A percentile compares a stretch with the other conserved stretches of the same genome.
Conservation (phyloP, 1,140 invertebrate species). For the Amyelois transitella region DNA sequence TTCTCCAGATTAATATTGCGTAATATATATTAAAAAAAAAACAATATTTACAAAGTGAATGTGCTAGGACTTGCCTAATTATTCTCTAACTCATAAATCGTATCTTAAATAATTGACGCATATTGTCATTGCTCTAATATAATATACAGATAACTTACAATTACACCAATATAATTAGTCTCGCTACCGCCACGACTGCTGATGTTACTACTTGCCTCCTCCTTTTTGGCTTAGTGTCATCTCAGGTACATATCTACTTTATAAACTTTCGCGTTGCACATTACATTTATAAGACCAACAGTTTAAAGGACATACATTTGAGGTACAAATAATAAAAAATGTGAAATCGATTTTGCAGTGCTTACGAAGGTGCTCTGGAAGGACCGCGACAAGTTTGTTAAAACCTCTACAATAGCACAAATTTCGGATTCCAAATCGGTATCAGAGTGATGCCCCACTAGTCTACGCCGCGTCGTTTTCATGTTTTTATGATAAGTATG, state of each 20-base stretch:
- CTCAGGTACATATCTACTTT: neutral
- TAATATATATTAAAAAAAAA: conserved; percentile 6
- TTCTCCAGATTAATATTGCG: conserved; percentile 20
- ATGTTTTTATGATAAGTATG: no score
- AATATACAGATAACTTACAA: conserved; percentile 28
- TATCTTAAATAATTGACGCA: conserved; percentile 54
- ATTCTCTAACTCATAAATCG: conserved; percentile 32
- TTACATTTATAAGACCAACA: no score
- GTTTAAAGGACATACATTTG: no score
- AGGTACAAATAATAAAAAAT: no score
- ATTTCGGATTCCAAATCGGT: no score
- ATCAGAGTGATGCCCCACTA: no score
- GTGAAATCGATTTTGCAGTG: no score
- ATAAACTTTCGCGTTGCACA: no score
- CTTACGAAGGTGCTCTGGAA: no score
- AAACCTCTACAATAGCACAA: no score
- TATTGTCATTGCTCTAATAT: conserved; percentile 54
- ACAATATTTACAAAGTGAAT: conserved; percentile 26
- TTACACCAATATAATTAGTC: conserved; percentile 21
- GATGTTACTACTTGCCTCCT: neutral
- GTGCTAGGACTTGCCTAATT: conserved; percentile 10
- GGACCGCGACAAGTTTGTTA: no score
- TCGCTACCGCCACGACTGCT: conserved; percentile 38
- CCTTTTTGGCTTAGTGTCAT: neutral
- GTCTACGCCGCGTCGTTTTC: no score